phyloP scores from a whole-genome alignment of 2,797 vertebrate species.

The Labeo calbasu region DNA sequence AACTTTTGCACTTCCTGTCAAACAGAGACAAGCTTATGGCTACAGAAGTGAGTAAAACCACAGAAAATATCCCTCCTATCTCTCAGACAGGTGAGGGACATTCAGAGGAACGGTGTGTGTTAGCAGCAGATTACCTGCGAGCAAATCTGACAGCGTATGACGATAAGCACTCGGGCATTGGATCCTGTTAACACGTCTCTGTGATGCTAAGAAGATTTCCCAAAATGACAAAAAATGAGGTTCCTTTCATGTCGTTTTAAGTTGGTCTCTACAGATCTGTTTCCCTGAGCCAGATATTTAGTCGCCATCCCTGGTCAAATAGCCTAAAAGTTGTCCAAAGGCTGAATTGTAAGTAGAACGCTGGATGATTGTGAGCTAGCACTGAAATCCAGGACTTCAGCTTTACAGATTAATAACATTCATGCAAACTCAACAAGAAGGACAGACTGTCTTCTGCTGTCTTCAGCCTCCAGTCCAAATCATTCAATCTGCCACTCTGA shows the following conservation, averaged over 20 bases:
- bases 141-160: slow-evolving; percentile 69
- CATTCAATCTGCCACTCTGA: neutral
- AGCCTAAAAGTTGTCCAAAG: slow-evolving; percentile 7
- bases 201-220: slow-evolving; percentile 83
- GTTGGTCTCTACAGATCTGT: slow-evolving; percentile 63
- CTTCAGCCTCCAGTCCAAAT: neutral
- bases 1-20: slow-evolving; percentile 4
- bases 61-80: slow-evolving; percentile 11
- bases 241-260: slow-evolving; percentile 69
- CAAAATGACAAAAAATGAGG: slow-evolving; percentile 59
- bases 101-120: slow-evolving; percentile 25
- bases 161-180: slow-evolving; percentile 79
- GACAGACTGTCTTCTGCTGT: neutral
- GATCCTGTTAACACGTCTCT: slow-evolving; percentile 82
- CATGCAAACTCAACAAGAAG: slow-evolving; percentile 21
- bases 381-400: neutral
- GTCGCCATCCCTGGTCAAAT: neutral
- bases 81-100: slow-evolving; percentile 15
- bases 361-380: slow-evolving; percentile 6
- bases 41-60: slow-evolving; percentile 4
- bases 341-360: neutral
- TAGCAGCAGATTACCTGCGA: slow-evolving; percentile 72
- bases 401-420: slow-evolving; percentile 7
- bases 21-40: slow-evolving; percentile 9
- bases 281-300: slow-evolving; percentile 16